Conservation (phyloP, 2,888 invertebrate species). For the Empis stercorea region DNA sequence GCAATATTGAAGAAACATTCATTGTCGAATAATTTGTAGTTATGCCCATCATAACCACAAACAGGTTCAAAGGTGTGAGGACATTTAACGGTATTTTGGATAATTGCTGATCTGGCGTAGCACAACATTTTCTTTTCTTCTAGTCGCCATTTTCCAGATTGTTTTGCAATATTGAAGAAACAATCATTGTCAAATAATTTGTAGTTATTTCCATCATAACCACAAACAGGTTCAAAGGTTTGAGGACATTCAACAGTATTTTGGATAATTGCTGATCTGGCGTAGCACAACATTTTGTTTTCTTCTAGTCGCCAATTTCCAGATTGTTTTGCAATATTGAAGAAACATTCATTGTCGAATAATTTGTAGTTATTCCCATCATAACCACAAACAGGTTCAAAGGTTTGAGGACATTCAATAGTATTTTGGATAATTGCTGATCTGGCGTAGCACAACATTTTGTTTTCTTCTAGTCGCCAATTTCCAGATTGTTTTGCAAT, state of each 20-base stretch:
- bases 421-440: background rate
- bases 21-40: background rate
- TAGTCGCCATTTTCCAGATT: background rate
- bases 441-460: background rate
- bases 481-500: background rate
- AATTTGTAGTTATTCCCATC: background rate
- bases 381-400: background rate
- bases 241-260: background rate
- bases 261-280: background rate
- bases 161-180: background rate
- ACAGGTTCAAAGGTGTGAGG: background rate
- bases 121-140: background rate
- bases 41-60: background rate
- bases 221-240: conserved; percentile 5
- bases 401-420: background rate
- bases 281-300: background rate
- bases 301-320: background rate
- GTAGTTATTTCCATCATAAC: background rate
- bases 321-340: background rate
- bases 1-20: background rate
- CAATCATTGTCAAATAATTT: conserved; percentile 8
- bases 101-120: background rate
- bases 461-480: background rate
- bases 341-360: conserved; percentile 3
- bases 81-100: background rate